These are phyloP conservation scores for Smutsia temminckii DNA, from an alignment of 2,797 vertebrate species.

Conservation along the genomic window DNA sequence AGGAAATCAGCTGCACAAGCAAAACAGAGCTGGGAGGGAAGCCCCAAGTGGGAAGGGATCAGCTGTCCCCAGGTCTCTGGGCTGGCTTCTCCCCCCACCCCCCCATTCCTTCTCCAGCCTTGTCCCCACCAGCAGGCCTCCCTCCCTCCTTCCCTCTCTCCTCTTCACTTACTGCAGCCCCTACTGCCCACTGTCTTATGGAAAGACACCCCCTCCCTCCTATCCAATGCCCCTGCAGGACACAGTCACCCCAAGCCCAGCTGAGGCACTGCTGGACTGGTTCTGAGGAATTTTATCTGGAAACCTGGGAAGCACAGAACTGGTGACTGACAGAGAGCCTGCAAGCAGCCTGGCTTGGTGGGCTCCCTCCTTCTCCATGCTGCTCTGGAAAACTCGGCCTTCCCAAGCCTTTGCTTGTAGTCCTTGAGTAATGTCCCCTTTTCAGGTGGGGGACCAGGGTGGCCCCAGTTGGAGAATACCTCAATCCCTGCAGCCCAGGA, in stretches of 20 bases:
- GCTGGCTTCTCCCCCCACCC: not conserved
- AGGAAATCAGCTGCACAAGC: constrained; percentile 56
- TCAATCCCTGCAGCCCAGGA: not conserved
- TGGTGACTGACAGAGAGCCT: not conserved
- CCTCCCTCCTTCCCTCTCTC: not conserved
- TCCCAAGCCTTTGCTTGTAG: not conserved
- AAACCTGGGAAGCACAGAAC: not conserved
- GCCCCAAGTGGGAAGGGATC: constrained; percentile 47
- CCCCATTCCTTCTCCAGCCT: not conserved
- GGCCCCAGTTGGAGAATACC: not conserved
- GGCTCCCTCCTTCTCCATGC: not conserved
- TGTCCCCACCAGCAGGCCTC: not conserved
- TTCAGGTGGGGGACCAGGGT: not conserved
- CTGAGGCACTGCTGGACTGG: not conserved
- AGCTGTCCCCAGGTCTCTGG: constrained; percentile 35
- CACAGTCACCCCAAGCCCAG: not conserved
- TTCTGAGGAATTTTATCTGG: not conserved
- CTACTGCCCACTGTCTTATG: not conserved
- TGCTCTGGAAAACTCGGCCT: not conserved
- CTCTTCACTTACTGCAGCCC: not conserved
- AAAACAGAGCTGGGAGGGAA: not conserved
- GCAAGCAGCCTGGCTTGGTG: not conserved
- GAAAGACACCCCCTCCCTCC: not conserved
- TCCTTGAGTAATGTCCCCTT: not conserved
- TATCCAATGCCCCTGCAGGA: not conserved